Conservation (phyloP, 2,113 vertebrate genomes). For the Macaca fascicularis region T2T-MFA8v1.1 NC_088376.1:107561001-107561500, state of each 20-base stretch:
- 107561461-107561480: not conserved
- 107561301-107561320: not conserved
- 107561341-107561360: not conserved
- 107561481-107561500: not conserved
- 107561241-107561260: not conserved
- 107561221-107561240: not conserved
- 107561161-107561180: not conserved
- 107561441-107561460: not conserved
- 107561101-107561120: not conserved
- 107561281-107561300: not conserved
- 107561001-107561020: not conserved
- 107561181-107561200: not conserved
- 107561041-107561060: not conserved
- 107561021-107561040: not conserved
- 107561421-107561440: not conserved
- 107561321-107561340: not conserved
- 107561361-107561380: not conserved
- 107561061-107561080: not conserved
- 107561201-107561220: not conserved
- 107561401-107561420: not conserved
- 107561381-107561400: not conserved
- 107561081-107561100: not conserved
- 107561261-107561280: not conserved
- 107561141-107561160: not conserved
- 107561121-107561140: not conserved